Evolutionary conservation across 2,888 invertebrate genomes (phyloP).

Genomic region (Hylaea fasciaria): DNA sequence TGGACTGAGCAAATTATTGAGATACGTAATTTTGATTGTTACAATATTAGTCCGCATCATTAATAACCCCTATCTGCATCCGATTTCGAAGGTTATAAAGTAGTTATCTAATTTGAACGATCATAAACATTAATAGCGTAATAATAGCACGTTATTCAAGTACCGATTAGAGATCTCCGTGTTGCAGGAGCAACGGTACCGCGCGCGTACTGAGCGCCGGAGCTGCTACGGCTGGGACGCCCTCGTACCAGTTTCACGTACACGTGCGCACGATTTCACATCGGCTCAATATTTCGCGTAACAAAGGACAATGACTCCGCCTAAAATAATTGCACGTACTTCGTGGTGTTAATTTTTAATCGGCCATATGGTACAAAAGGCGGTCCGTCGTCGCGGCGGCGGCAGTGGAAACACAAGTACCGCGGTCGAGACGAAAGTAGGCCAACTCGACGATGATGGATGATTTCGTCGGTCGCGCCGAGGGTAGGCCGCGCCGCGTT

Average conservation of each 20-base stretch:
- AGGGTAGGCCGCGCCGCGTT: conserved; percentile 30
- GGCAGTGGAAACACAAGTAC: conserved; percentile 29
- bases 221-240: conserved; percentile 37
- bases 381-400: conserved; percentile 23
- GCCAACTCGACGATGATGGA: conserved; percentile 57
- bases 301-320: conserved; percentile 60
- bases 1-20: conserved; percentile 30
- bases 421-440: conserved; percentile 56
- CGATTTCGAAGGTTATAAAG: conserved; percentile 25
- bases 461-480: conserved; percentile 42
- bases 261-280: conserved; percentile 63
- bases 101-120: conserved; percentile 19
- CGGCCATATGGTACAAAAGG: conserved; percentile 39
- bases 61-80: conserved; percentile 30
- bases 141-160: conserved; percentile 23
- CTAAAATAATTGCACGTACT: conserved; percentile 45
- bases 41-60: conserved; percentile 24
- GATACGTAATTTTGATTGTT: conserved; percentile 30
- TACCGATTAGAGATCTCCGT: conserved; percentile 16
- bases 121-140: conserved; percentile 17
- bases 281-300: conserved; percentile 59
- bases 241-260: conserved; percentile 54
- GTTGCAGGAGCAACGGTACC: conserved; percentile 20
- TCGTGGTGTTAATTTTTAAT: conserved; percentile 35
- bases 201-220: conserved; percentile 12